phyloP scores from a whole-genome alignment of 2,888 invertebrate genomes.

The Minunthozetes semirufus region DNA sequence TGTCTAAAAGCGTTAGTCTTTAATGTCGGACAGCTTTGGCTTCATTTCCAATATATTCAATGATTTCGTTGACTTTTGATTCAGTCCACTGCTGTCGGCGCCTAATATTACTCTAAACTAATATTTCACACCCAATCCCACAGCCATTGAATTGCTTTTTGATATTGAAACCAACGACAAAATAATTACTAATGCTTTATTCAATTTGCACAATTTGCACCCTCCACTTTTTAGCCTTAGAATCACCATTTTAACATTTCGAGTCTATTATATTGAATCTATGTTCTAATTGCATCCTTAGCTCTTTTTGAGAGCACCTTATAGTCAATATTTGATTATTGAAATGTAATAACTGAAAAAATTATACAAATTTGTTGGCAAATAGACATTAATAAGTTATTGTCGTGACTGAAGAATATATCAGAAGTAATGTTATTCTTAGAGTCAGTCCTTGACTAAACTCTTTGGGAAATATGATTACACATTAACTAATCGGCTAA shows the following conservation, averaged over 20 bases:
- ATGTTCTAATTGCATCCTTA: too few species aligned
- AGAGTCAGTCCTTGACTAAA: neutral
- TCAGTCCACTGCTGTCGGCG: neutral
- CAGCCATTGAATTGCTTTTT: neutral
- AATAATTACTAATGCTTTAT: neutral
- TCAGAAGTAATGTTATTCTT: neutral
- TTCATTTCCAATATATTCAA: neutral
- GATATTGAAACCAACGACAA: neutral
- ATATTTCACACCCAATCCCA: neutral
- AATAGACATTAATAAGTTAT: neutral
- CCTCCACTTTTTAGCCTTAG: too few species aligned
- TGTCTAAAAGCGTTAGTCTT: slow-evolving; percentile 1
- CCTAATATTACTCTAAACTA: neutral
- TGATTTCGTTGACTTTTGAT: neutral
- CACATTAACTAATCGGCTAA: slow-evolving; percentile 8
- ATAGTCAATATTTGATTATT: neutral
- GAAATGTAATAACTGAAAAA: neutral
- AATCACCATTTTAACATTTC: too few species aligned
- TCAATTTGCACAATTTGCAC: too few species aligned
- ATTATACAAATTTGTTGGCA: neutral
- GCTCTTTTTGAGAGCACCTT: too few species aligned
- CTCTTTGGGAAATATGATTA: slow-evolving; percentile 13
- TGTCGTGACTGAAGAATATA: neutral
- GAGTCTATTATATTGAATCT: too few species aligned
- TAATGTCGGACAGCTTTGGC: slow-evolving; percentile 11